Percentiles rank a stretch among this genome's conserved stretches.
phyloP scores from a whole-genome alignment of 2,113 vertebrate genomes.

The Labeo catla region DNA sequence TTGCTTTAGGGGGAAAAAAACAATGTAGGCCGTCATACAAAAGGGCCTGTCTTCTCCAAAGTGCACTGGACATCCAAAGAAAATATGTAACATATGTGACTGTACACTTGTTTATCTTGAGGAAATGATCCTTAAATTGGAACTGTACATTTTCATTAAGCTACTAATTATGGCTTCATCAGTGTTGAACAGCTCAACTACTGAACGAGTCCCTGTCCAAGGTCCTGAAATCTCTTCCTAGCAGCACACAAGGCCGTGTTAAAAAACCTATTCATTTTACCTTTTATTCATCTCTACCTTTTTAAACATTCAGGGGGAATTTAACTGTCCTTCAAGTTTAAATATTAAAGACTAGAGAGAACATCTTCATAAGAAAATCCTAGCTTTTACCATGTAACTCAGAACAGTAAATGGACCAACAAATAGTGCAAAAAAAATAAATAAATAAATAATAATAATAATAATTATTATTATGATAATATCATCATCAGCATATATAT shows the following conservation, averaged over 20 bases:
- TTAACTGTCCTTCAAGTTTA: neutral
- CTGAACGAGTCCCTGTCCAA: constrained; percentile 16
- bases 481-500: neutral
- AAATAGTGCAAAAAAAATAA: neutral
- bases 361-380: neutral
- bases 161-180: constrained; percentile 2
- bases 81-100: neutral
- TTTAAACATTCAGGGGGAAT: neutral
- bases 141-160: constrained; percentile 18
- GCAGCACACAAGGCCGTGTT: neutral
- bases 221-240: constrained; percentile 33
- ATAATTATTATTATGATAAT: too few relatives aligned
- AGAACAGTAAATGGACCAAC: neutral
- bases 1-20: neutral
- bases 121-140: constrained; percentile 16
- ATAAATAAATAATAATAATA: too few relatives aligned
- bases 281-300: neutral
- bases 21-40: neutral
- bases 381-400: too few relatives aligned
- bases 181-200: neutral
- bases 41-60: neutral
- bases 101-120: constrained; percentile 19
- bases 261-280: neutral
- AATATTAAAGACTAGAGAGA: neutral
- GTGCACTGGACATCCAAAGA: neutral